Conservation (phyloP, 2,797 vertebrate species). For the Decapterus maruadsi region DNA sequence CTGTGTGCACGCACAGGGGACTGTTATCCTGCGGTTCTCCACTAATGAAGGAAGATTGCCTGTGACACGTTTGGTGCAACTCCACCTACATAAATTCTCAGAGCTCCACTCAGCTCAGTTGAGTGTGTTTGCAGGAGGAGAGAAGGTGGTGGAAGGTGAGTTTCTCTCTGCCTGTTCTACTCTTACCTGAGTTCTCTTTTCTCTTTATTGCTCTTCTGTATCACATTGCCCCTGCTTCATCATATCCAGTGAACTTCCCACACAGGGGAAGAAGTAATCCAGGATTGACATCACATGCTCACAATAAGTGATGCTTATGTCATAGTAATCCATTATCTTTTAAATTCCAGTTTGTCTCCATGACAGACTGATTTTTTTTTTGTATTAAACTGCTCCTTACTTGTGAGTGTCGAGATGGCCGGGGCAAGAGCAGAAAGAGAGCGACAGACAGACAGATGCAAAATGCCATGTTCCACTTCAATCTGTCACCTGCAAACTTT, state of each 20-base stretch:
- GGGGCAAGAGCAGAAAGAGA: not conserved
- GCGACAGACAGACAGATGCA: slow-evolving; percentile 17
- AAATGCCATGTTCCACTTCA: slow-evolving; percentile 34
- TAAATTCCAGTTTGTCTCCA: slow-evolving; percentile 16
- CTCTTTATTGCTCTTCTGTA: not conserved
- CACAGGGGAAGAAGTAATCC: not conserved
- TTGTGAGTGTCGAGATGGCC: not conserved
- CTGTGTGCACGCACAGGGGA: slow-evolving; percentile 36
- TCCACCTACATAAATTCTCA: slow-evolving; percentile 57
- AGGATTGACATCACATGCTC: not conserved
- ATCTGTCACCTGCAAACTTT: slow-evolving; percentile 12
- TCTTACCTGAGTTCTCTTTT: not conserved
- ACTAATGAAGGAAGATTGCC: slow-evolving; percentile 66
- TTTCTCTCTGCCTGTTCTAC: not conserved
- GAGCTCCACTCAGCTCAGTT: slow-evolving; percentile 36
- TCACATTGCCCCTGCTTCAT: not conserved
- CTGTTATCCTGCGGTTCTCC: slow-evolving; percentile 28
- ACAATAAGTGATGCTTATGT: not conserved
- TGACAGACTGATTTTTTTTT: slow-evolving; percentile 1
- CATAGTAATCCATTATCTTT: slow-evolving; percentile 19
- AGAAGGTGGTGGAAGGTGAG: slow-evolving; percentile 7
- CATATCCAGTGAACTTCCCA: not conserved
- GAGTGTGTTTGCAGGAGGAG: slow-evolving; percentile 16
- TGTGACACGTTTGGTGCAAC: slow-evolving; percentile 64
- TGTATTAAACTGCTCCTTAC: not conserved